Evolutionary conservation across 2,888 invertebrate genomes (phyloP).

Genomic region (Himalopsyche anomala): DNA sequence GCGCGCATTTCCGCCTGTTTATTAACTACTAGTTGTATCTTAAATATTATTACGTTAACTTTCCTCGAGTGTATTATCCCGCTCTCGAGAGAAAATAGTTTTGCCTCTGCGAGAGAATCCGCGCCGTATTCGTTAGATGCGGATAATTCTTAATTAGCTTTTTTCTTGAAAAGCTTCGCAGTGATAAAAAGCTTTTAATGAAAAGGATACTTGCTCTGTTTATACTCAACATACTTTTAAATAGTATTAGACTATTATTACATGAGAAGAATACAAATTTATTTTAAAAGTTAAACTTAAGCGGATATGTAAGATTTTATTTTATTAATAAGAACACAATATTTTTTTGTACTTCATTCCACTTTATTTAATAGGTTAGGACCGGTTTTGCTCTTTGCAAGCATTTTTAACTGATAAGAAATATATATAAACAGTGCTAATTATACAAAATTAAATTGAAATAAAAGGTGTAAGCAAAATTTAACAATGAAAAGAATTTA

Average conservation of each 20-base stretch:
- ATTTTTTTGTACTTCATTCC: no score
- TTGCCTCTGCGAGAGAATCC: background rate
- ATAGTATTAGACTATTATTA: background rate
- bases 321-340: background rate
- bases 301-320: background rate
- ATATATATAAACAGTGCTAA: no score
- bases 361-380: no score
- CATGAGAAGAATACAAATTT: background rate
- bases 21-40: background rate
- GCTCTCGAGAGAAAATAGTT: slow-evolving; percentile 2
- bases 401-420: no score
- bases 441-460: no score
- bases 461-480: no score
- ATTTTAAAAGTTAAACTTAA: background rate
- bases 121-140: background rate
- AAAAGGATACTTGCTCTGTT: background rate
- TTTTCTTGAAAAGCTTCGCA: slow-evolving; percentile 19
- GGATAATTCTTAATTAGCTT: slow-evolving; percentile 18
- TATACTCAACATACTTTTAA: background rate
- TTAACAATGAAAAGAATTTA: no score
- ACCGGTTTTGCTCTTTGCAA: no score
- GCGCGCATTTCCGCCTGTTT: slow-evolving; percentile 13
- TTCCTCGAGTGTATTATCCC: slow-evolving; percentile 5
- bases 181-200: slow-evolving; percentile 3
- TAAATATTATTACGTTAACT: slow-evolving; percentile 24